Base-by-base conservation (phyloP, 1,140 invertebrate genomes). In the Drosophila paulistorum region DNA sequence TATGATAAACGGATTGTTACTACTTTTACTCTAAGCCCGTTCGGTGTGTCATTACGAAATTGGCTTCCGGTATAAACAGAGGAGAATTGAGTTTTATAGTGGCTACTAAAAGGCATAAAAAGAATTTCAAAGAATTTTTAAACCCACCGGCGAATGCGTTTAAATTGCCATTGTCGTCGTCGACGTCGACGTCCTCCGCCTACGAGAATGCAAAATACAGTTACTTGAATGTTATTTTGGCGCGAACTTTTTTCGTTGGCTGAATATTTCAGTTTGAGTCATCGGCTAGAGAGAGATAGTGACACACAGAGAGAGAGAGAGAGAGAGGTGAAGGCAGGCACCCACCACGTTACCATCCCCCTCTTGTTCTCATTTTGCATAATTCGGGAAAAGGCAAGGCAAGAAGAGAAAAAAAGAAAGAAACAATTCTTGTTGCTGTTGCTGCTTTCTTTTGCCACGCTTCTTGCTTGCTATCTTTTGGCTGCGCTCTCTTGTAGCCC, bases 201-300 rank as follows among this genome's bases (percentile, higher is more conserved):
- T 39, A 62, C 54, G 42, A 30, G 30, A 17, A 17, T 9, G 2
- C 14, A 20, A 51, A 51, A 20, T 51, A 51, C 45, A 51, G 45
- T 51, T 51, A 51, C 17, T 51, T 51, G 9, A 23, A 51, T 23
- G 9, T 45, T 66, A 65, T 64, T 84, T 87, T 89, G 83, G 84
- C 83, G 80, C 76, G 83, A 69, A 83, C 73, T 89, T 79, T 89
- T 79, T 73, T 75, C 83, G 45, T 76, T 67, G 79, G 63, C 35
- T 48, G 14, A 51, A 51, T 51, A 51, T 51, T 51, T 51, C 37
- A 59, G 30, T 82, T 86, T 86, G 82, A 86, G 75, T 86, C 82
- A 86, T 86, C 83, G 57, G 51, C 66, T 14, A 11, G 42, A 7
- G 39, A 23, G 30, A 14, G 63, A 5, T 13, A 39, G 11, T 33